Conservation (phyloP, 2,888 invertebrate genomes). For the Exocentrus adspersus region DNA sequence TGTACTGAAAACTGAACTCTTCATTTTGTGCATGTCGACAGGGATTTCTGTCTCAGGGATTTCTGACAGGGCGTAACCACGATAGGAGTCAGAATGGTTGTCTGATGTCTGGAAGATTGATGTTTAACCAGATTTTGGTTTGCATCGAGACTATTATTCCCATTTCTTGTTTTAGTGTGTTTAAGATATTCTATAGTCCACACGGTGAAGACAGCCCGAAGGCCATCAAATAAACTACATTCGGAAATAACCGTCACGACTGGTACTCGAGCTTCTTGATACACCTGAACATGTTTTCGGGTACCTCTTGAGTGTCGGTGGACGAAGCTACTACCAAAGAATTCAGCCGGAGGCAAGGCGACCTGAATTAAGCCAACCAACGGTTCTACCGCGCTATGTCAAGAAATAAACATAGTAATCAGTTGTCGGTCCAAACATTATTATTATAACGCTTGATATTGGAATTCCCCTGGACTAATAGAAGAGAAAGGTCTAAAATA, state of each 20-base stretch:
- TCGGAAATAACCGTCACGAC: not conserved
- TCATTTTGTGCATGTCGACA: no score
- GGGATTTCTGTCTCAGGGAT: no score
- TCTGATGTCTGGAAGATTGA: no score
- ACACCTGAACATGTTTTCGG: not conserved
- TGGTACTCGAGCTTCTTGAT: not conserved
- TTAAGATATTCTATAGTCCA: no score
- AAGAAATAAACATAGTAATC: slow-evolving; percentile 8
- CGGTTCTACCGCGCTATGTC: slow-evolving; percentile 3
- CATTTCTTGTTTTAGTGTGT: no score
- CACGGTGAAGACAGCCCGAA: no score
- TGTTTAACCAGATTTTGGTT: no score
- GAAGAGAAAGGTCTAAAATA: slow-evolving; percentile 17
- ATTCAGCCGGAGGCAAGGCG: not conserved
- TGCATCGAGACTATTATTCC: no score
- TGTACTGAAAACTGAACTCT: no score
- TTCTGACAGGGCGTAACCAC: no score
- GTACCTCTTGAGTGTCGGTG: not conserved
- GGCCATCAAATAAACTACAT: no score
- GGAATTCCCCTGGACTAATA: slow-evolving; percentile 14
- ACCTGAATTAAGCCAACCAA: slow-evolving; percentile 7
- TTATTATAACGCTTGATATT: slow-evolving; percentile 13
- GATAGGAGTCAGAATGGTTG: no score
- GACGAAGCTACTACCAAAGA: not conserved
- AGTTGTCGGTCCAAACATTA: slow-evolving; percentile 11